These are phyloP conservation scores for Macropodus opercularis DNA, from an alignment of 2,797 vertebrate genomes.

Conservation along the genomic window DNA sequence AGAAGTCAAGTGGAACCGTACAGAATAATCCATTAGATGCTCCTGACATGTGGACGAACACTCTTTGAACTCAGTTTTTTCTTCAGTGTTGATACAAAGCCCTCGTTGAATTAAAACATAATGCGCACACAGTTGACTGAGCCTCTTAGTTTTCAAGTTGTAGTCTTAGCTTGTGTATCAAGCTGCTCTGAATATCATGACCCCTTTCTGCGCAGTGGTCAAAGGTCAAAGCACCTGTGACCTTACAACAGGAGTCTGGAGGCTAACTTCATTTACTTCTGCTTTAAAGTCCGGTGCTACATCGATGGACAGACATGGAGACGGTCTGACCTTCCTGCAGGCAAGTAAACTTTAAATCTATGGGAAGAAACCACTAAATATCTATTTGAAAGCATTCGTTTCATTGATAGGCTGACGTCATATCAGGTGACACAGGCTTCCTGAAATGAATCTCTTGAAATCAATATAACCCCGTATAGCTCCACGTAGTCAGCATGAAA, in stretches of 20 bases:
- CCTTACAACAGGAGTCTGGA: too few relatives aligned
- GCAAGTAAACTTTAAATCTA: slow-evolving; percentile 10
- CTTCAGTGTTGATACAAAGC: too few relatives aligned
- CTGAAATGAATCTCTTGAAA: slow-evolving; percentile 58
- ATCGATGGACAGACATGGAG: not conserved
- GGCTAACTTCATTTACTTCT: too few relatives aligned
- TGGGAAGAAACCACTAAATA: slow-evolving; percentile 17
- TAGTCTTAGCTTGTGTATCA: too few relatives aligned
- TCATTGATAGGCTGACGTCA: slow-evolving; percentile 45
- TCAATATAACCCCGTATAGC: slow-evolving; percentile 55
- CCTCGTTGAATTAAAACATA: too few relatives aligned
- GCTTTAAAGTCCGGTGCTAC: not conserved
- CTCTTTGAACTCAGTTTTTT: slow-evolving; percentile 1
- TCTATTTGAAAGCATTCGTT: slow-evolving; percentile 39
- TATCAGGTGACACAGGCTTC: slow-evolving; percentile 52
- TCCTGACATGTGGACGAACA: not conserved
- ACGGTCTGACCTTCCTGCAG: slow-evolving; percentile 29
- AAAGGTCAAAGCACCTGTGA: too few relatives aligned
- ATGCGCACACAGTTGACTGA: too few relatives aligned
- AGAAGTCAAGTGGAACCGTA: too few relatives aligned
- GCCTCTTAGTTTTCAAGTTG: too few relatives aligned
- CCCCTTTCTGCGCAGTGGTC: too few relatives aligned
- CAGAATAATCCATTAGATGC: not conserved
- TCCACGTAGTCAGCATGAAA: slow-evolving; percentile 22
- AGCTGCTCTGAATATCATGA: too few relatives aligned